These are phyloP conservation scores for Peromyscus californicus DNA, from an alignment of 2,113 vertebrate genomes.

Conservation along the genomic window DNA sequence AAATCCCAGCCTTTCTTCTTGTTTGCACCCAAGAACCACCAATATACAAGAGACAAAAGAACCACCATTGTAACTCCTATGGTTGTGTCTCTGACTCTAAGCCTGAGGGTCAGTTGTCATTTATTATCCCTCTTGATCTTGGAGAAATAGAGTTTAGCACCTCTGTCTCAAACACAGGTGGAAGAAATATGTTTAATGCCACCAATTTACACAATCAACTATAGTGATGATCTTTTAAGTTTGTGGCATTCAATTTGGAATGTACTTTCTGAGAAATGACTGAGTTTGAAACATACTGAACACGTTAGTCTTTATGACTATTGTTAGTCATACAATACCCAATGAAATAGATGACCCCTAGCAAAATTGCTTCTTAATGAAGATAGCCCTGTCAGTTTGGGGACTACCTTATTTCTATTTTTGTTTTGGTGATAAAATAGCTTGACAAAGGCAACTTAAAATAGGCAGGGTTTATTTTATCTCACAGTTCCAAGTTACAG, in stretches of 20 bases:
- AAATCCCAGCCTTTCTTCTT: background rate
- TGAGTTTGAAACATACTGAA: slow-evolving; percentile 23
- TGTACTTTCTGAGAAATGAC: background rate
- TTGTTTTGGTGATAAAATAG: background rate
- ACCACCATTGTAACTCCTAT: background rate
- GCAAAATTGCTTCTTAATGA: background rate
- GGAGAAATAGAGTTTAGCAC: background rate
- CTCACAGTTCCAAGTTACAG: background rate
- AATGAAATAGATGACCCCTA: background rate
- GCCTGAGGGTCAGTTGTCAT: background rate
- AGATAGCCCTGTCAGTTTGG: background rate
- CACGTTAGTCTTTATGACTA: background rate
- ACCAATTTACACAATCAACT: background rate
- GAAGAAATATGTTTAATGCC: background rate
- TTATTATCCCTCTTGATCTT: slow-evolving; percentile 24
- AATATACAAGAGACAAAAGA: background rate
- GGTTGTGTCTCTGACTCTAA: background rate
- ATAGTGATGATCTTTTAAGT: background rate
- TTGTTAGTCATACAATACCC: background rate
- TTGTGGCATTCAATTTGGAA: background rate
- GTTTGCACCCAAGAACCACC: background rate
- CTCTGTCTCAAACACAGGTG: background rate
- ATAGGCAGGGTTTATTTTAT: background rate
- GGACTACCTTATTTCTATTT: background rate
- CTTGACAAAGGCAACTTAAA: background rate